phyloP scores from a whole-genome alignment of 2,113 vertebrate species.

The Anhinga rufa region DNA sequence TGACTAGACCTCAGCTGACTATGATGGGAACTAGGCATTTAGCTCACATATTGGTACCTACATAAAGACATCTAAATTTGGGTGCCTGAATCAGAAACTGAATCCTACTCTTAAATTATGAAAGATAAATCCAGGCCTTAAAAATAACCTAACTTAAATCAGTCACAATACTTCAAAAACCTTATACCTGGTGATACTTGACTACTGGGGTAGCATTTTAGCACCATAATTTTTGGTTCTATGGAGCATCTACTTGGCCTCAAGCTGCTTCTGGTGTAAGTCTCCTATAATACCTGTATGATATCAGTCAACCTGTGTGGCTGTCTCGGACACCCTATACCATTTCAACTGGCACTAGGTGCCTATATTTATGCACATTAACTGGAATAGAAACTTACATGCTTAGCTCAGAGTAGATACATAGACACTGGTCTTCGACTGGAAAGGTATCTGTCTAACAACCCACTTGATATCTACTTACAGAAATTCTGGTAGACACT shows the following conservation, averaged over 20 bases:
- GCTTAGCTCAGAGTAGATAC: background rate
- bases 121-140: background rate
- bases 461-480: background rate
- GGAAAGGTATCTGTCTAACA: background rate
- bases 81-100: background rate
- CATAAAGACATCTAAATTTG: background rate
- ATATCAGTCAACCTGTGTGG: background rate
- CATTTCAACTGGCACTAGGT: background rate
- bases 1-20: background rate
- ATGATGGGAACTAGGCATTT: background rate
- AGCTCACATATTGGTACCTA: background rate
- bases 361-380: background rate
- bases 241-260: background rate
- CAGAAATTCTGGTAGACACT: background rate
- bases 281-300: background rate
- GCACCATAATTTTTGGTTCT: background rate
- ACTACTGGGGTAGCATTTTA: background rate
- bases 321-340: background rate
- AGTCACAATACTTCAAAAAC: background rate
- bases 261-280: background rate
- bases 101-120: background rate
- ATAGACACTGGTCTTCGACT: background rate
- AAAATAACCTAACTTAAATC: background rate
- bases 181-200: background rate
- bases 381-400: background rate